These are phyloP conservation scores for Asbolus verrucosus DNA, from an alignment of 1,140 invertebrate genomes.

Conservation along the genomic window DNA sequence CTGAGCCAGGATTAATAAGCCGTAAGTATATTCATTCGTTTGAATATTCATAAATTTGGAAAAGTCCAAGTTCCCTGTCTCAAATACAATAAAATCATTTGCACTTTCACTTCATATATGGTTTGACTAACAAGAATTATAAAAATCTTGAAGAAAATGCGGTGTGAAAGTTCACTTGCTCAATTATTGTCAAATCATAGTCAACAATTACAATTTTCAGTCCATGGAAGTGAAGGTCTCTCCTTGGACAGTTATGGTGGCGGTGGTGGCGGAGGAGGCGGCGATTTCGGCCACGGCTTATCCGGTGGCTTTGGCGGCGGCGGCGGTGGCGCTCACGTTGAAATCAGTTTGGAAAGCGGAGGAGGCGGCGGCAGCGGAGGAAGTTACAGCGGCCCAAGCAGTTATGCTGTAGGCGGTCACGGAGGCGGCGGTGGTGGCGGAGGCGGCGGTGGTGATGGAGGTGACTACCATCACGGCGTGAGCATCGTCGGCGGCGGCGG, in stretches of 20 bases:
- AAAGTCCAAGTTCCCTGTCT: too few relatives aligned
- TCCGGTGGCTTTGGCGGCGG: slow-evolving; percentile 45
- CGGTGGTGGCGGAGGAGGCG: slow-evolving; percentile 10
- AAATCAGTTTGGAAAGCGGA: slow-evolving; percentile 10
- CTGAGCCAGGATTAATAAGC: slow-evolving; percentile 1
- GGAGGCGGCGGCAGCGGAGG: slow-evolving; percentile 34
- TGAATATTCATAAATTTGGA: too few relatives aligned
- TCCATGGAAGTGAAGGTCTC: too few relatives aligned
- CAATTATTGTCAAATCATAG: background rate
- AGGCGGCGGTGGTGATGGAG: slow-evolving; percentile 47
- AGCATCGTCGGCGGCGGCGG: slow-evolving; percentile 54
- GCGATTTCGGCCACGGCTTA: slow-evolving; percentile 34
- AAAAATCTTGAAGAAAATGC: too few relatives aligned
- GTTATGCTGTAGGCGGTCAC: slow-evolving; percentile 27
- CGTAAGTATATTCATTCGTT: too few relatives aligned
- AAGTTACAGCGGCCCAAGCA: slow-evolving; percentile 30
- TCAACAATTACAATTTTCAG: too few relatives aligned
- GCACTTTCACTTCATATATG: too few relatives aligned
- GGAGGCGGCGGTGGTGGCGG: slow-evolving; percentile 35
- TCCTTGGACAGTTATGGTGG: slow-evolving; percentile 7
- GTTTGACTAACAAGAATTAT: too few relatives aligned
- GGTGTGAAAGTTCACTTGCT: background rate
- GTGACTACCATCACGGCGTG: slow-evolving; percentile 55
- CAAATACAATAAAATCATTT: too few relatives aligned
- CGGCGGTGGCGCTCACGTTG: slow-evolving; percentile 42